A percentile compares a stretch with the other conserved stretches of the same genome.
phyloP scores from a whole-genome alignment of 2,888 invertebrate species.

The Noctua pronuba region DNA sequence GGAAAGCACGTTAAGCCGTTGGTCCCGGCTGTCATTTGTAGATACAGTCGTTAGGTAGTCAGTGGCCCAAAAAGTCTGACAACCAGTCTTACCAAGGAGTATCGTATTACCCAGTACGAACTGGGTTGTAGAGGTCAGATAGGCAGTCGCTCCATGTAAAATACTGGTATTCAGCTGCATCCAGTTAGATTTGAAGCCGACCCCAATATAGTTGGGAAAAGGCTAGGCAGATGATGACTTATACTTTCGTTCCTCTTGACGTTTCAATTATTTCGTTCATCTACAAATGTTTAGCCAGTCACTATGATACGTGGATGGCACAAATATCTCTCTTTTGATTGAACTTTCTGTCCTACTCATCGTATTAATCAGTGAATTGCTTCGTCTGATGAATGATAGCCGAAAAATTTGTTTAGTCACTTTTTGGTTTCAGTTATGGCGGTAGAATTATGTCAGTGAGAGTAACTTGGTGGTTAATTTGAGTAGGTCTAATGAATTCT shows the following conservation, averaged over 20 bases:
- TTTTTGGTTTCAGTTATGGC: neutral
- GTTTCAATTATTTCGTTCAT: neutral
- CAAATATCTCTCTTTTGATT: constrained; percentile 24
- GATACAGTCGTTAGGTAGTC: too few species aligned
- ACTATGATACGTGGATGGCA: neutral
- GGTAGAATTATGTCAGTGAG: neutral
- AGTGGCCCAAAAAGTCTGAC: too few species aligned
- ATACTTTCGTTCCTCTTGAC: neutral
- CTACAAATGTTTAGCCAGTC: constrained; percentile 7
- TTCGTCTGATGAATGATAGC: constrained; percentile 14
- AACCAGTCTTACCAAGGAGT: too few species aligned
- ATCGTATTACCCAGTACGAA: too few species aligned
- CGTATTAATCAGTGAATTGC: constrained; percentile 31
- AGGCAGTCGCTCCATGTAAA: too few species aligned
- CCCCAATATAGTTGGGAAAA: too few species aligned
- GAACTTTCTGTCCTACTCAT: constrained; percentile 23
- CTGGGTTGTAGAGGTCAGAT: too few species aligned
- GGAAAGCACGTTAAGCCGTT: too few species aligned
- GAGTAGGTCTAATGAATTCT: neutral
- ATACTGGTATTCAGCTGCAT: too few species aligned
- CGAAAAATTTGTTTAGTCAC: constrained; percentile 5
- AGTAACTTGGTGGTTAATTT: neutral
- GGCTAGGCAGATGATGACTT: too few species aligned
- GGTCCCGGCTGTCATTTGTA: too few species aligned
- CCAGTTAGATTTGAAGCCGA: too few species aligned